Evolutionary conservation across 1,140 invertebrate species (phyloP), one percentile per base, ranked within the genome.

Genomic region (Drosophila melanica): DNA sequence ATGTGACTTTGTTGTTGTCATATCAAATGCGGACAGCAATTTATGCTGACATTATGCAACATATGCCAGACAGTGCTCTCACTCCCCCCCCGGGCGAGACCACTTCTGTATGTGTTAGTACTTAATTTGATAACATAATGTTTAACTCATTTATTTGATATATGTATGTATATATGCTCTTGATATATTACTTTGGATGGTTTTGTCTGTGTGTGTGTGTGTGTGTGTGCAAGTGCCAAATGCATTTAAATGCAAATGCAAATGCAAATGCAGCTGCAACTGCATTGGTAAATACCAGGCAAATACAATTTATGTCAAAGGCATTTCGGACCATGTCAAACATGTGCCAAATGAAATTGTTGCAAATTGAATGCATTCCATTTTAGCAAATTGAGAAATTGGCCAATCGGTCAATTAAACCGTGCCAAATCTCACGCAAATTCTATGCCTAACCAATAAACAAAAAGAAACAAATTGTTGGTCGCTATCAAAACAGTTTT

Each of bases 71-170:
- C 0, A 9, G n/a, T n/a, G n/a, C 9, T 12, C n/a, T 12, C 30
- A 12, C 4, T 41, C 12, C 14, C 14, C 16, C 30, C 11, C 33
- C 12, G 14, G 2, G 3, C 18, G 11, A 12, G 30, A 5, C 30
- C 20, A 23, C 20, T 23, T 48, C 1, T 41, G 33, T 75, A 60
- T 27, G 48, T 48, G 55, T 70, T 48, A 16, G 45, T 68, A 73
- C 59, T 79, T 82, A 79, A 87, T 87, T 82, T 86, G 84, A 82
- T 89, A 87, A 87, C 84, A 89, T 80, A 82, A 89, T 89, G 79
- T 87, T 89, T 87, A 89, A 82, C 79, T 89, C 87, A 87, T 89
- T 89, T 80, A 87, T 86, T 87, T 81, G 82, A 86, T 51, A 33
- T 33, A 33, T 9, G 87, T 51, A 33, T 33, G 16, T 9, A 9